Base-by-base conservation (phyloP, 2,888 invertebrate species). In the Cloeon dipterum region DNA sequence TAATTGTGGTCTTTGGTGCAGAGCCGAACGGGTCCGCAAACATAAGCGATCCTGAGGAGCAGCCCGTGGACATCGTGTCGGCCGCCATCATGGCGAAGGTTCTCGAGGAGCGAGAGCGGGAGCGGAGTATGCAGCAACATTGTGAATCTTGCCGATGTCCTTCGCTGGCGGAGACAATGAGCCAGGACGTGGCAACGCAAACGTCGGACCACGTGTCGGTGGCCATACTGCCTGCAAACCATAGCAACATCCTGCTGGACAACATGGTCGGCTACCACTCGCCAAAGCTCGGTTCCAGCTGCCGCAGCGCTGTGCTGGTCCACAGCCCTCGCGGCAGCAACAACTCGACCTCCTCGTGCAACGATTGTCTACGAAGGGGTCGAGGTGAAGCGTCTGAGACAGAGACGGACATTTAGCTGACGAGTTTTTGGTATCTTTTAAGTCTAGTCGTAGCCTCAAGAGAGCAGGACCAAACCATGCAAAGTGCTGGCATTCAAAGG, bases 51-150 rank as follows among this genome's bases (percentile, higher is more conserved):
- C 23, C 23, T 29, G 29, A 16, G 11, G 14, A 16, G 13, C 5
- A 16, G 8, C 29, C 5, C 7, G 14, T 75, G 37, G 77, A 77
- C 48, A 68, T 75, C 47, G 75, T 78, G 11, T 86, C 86, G 3
- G 85, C 86, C 18, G 78, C 85, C 8, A 74, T 85, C 36, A 79
- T 88, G 78, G 85, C 86, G 3, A 86, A 86, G 62, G 81, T 86
- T 42, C 62, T 89, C 20, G 82, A 88, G 56, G 85, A 86, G 49
- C 66, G 81, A 41, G 83, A 85, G 46, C 73, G 77, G 41, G 83
- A 85, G 46, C 56, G 68, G 44, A 71, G 75, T 38, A 69, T 74
- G 36, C 66, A 74, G 2, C 79, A 79, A 54, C 83, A 83, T 51
- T 83, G 83, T 56, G 75, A 77, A 48, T 79, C 78, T 2, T 83